phyloP scores from a whole-genome alignment of 2,113 vertebrate genomes.

The Craseonycteris thonglongyai region DNA sequence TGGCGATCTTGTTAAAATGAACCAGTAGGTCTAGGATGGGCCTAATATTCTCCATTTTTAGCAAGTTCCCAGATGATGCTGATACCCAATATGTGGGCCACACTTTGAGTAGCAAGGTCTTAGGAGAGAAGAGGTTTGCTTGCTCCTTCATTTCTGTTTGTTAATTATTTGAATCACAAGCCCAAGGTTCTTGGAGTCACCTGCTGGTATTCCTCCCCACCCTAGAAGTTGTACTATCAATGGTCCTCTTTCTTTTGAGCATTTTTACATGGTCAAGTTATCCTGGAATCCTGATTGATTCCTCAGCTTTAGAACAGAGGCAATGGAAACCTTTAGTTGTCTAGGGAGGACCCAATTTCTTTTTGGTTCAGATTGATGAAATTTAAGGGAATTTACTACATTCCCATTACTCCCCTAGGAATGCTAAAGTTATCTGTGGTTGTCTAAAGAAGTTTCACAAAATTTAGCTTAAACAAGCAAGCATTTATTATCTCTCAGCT shows the following conservation, averaged over 20 bases:
- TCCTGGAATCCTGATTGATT: neutral
- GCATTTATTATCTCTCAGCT: neutral
- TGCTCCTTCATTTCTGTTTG: neutral
- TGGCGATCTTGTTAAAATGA: neutral
- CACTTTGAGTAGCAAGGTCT: neutral
- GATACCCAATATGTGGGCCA: neutral
- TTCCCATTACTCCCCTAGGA: neutral
- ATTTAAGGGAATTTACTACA: neutral
- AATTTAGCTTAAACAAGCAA: neutral
- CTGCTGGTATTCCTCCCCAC: neutral
- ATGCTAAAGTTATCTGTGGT: neutral
- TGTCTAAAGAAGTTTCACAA: neutral
- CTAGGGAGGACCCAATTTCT: neutral
- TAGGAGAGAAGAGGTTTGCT: neutral
- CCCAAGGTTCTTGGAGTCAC: neutral
- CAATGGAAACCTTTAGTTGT: neutral
- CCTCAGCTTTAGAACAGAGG: slow-evolving; percentile 8
- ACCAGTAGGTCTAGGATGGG: too few relatives aligned
- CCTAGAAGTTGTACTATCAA: neutral
- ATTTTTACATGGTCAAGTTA: neutral
- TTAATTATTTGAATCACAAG: neutral
- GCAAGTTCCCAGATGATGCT: neutral
- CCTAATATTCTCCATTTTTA: neutral
- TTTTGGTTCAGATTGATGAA: neutral
- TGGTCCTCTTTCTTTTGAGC: neutral